These are phyloP conservation scores for Zaprionus davidi DNA, from an alignment of 1,140 invertebrate species.

Conservation along the genomic window DNA sequence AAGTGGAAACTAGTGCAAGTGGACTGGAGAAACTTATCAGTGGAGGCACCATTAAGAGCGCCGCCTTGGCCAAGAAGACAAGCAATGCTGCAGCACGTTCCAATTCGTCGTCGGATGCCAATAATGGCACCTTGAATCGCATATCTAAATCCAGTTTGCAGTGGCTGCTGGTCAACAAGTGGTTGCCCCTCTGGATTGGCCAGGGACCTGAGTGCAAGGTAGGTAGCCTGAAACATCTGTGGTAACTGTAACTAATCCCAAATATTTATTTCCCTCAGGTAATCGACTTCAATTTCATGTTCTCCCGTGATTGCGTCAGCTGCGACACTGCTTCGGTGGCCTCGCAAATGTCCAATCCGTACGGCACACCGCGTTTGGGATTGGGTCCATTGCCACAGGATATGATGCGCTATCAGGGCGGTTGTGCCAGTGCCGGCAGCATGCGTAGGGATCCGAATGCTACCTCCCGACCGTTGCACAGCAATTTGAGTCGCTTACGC, in stretches of 20 bases:
- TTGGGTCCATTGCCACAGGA: conserved; percentile 68
- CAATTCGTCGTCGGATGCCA: conserved; percentile 45
- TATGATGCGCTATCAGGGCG: conserved; percentile 75
- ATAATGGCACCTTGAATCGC: conserved; percentile 79
- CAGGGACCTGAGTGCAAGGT: conserved; percentile 86
- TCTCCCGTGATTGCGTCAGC: conserved; percentile 80
- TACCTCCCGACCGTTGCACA: conserved; percentile 64
- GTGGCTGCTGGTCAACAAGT: conserved; percentile 86
- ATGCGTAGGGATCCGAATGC: conserved; percentile 53
- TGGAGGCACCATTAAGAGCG: conserved; percentile 24
- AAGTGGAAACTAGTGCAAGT: conserved; percentile 2
- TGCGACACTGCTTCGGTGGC: conserved; percentile 74
- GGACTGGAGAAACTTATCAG: conserved; percentile 32
- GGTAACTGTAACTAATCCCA: neutral
- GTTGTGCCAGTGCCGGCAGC: conserved; percentile 44
- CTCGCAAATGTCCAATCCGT: conserved; percentile 75
- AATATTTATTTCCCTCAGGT: conserved; percentile 55
- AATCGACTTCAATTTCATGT: conserved; percentile 86
- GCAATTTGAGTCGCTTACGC: conserved; percentile 71
- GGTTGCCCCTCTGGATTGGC: conserved; percentile 86
- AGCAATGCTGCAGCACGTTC: conserved; percentile 37
- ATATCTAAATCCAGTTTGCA: conserved; percentile 86
- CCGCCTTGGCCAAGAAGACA: conserved; percentile 57
- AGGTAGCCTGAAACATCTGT: neutral
- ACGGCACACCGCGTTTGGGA: conserved; percentile 73